A percentile compares a stretch with the other conserved stretches of the same genome.
Evolutionary conservation across 2,797 vertebrate species (phyloP).

Genomic region (Amazona ochrocephala): DNA sequence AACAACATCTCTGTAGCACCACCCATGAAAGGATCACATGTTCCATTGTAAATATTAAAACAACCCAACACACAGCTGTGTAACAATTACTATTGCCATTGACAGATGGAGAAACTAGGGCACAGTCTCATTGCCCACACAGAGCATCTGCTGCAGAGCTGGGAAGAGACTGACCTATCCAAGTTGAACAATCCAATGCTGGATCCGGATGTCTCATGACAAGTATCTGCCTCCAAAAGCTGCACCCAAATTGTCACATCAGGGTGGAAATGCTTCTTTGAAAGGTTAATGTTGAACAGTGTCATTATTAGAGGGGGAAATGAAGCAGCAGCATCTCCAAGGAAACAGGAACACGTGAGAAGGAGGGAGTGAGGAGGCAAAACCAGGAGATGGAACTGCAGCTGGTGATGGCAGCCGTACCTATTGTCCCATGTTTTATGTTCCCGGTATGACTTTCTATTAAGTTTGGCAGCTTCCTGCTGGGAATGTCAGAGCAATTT

Average conservation of each 20-base stretch:
- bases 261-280: not conserved
- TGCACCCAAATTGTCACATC: not conserved
- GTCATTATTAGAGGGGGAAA: not conserved
- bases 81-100: slow-evolving; percentile 16
- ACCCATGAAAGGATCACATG: not conserved
- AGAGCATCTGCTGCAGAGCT: slow-evolving; percentile 29
- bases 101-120: slow-evolving; percentile 53
- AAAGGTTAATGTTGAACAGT: not conserved
- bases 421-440: not conserved
- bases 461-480: not conserved
- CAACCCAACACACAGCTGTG: not conserved
- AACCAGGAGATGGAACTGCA: not conserved
- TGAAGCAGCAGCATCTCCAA: not conserved
- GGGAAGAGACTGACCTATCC: not conserved
- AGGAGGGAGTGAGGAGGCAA: not conserved
- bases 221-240: not conserved
- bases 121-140: slow-evolving; percentile 25
- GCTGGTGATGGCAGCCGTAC: not conserved
- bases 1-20: not conserved
- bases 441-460: not conserved
- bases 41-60: slow-evolving; percentile 47
- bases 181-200: not conserved
- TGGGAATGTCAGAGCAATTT: not conserved
- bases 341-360: not conserved
- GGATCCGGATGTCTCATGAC: not conserved